These are phyloP conservation scores for Pelecanoides urinatrix DNA, from an alignment of 2,113 vertebrate species.

Conservation along the genomic window DNA sequence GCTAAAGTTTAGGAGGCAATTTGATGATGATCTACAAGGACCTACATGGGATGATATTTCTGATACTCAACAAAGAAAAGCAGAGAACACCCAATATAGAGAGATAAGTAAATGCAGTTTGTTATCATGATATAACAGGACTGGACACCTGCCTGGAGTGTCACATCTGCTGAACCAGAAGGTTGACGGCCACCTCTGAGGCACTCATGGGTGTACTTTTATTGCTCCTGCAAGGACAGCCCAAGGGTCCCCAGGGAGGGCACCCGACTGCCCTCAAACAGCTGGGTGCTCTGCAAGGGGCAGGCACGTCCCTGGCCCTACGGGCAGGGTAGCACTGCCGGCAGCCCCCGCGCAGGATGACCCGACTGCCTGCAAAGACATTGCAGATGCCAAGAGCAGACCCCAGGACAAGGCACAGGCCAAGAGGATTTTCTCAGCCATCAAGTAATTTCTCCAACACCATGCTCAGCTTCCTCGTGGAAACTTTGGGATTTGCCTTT, in stretches of 20 bases:
- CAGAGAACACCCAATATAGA: not conserved
- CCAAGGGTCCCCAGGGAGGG: not conserved
- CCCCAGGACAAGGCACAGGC: not conserved
- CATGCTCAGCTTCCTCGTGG: not conserved
- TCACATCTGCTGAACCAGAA: not conserved
- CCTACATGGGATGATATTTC: not conserved
- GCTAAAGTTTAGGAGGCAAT: not conserved
- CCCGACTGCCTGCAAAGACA: fast-evolving
- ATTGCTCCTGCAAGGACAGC: not conserved
- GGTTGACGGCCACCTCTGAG: not conserved
- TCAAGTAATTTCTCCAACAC: not conserved
- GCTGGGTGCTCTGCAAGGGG: not conserved
- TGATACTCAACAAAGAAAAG: not conserved
- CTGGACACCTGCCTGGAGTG: not conserved
- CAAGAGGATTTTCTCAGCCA: not conserved
- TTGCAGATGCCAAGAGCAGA: not conserved
- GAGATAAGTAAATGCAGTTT: not conserved
- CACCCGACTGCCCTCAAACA: not conserved
- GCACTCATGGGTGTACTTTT: not conserved
- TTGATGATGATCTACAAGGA: not conserved
- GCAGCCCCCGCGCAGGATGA: too few species aligned
- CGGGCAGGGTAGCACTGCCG: not conserved
- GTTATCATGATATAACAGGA: not conserved
- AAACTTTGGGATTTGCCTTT: not conserved
- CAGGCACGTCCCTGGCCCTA: not conserved